Base-by-base conservation (phyloP, 2,797 vertebrate species). In the Danio choprae region DNA sequence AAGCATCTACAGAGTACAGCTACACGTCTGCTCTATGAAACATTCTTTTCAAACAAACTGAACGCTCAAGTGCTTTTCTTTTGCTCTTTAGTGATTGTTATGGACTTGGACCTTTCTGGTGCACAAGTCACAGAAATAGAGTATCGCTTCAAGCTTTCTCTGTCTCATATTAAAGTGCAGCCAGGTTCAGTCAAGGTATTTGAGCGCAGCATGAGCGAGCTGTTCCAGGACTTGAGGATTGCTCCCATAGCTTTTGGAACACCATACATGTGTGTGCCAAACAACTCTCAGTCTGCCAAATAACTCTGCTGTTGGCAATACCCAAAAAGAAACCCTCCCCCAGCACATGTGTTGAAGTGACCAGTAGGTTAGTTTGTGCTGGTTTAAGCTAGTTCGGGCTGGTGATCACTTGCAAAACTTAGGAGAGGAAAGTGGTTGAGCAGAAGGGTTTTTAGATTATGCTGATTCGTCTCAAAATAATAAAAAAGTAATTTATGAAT, bases 181-280 rank as follows among this genome's bases (percentile, higher is more conserved):
- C 41, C 76, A 84, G 84, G 77, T 63, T 77, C 62, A 84, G 77
- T 82, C 76, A 83, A 80, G 80, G 80, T 81, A 84, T 86, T 75
- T 84, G 59, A 80, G 68, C 68, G 74, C 72, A 56, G 79, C 79
- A 51, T 83, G 65, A 83, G 69, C 15, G 53, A 77, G 64, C 75
- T 41, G 53, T 68, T 84, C 79, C 82, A 87, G 51, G 9, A 71
- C 77, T 71, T 59, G 64, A 84, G 70, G 83, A 74, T 83, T 53
- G 72, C 56, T 56, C 55, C 15, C 18, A 60, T 70, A 65, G 77
- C 82, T 77, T 74, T 80, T 84, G 77, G 80, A 82, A 86, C 82
- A 77, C 69, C 77, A 13, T 79, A 41, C 5, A 58, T 65, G 60
- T 77, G 70, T 69, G 46, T 84, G 84, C 82, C 84, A 86, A 84